Evolutionary conservation across 2,113 vertebrate genomes (phyloP), one percentile per base, ranked within the genome.

Genomic region (cat (Felis catus)): DNA sequence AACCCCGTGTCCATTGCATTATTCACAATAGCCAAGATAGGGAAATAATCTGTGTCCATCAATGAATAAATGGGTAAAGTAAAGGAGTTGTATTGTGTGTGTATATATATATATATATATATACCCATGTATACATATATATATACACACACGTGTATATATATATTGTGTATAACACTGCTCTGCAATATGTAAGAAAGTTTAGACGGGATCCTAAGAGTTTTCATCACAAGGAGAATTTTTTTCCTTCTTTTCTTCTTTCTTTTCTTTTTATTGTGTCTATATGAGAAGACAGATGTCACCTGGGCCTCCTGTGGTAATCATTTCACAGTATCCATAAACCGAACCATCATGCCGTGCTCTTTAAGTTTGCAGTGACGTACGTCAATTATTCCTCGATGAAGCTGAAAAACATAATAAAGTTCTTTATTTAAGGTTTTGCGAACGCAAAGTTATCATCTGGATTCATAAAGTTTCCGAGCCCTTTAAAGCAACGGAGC

Each of bases 361-460:
- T 33, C 73, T 41, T 90, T 90, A 36, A 79, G 36, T 36, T 90
- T 9, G 45, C 88, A 79, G 31, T 65, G 58, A n/a, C 2, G 31
- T 51, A 36, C 27, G 4, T 79, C 76, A 79, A 29, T 51, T 51
- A 36, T 78, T 78, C 48, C 58, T 65, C 1, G 11, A 45, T 65
- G 76, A 79, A 48, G n/a, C 31, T 48, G 55, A 31, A 65, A 79
- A 53, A 94, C 51, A n/a, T 33, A 79, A 53, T 53, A 21, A 79
- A 70, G n/a, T 79, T n/a, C 33, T 73, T 87, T 84, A 70, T 78
- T 73, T 51, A 87, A 92, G 16, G 7, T 74, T 95, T 87, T 94
- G 3, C 0, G 36, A 39, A 78, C 65, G 65, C 76, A 91, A 68
- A 45, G 8, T 58, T 86, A 61, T 58, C 45, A 11, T 15, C 21